Evolutionary conservation across 1,140 invertebrate species (phyloP), one percentile per base, ranked within the genome.

Genomic region (Hycleus phaleratus): DNA sequence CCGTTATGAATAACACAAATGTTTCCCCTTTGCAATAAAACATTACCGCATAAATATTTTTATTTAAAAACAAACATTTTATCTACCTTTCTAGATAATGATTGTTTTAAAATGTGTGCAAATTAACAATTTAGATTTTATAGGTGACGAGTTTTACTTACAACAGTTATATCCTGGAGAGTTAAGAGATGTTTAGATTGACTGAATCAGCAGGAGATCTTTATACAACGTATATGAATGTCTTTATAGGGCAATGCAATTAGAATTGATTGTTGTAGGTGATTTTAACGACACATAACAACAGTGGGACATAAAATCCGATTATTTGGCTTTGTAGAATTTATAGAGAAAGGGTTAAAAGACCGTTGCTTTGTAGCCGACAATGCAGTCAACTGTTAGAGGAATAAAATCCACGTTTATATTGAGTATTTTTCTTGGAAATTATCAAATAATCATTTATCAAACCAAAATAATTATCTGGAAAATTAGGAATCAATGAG

Each of bases 251-350:
- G 66, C 65, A 65, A 65, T 66, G 70, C 70, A 72, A 72, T 72
- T 71, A 72, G 67, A 71, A 72, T 68, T 70, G 70, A 72, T 72
- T 70, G 70, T 70, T 66, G 63, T 66, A 71, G 70, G 69, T 70
- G 70, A 71, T 71, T 72, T 70, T 70, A 68, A 65, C 58, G 60
- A 55, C 56, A 56, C 62, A 65, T 64, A 65, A 67, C 66, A 63
- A 62, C 63, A 59, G 59, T 52, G 44, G 56, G 61, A 65, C 67
- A 63, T 70, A 69, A 70, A 70, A 64, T 62, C 58, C 63, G 66
- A 65, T 63, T 66, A 69, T 69, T 66, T 61, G 60, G 64, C 62
- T 61, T 65, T 67, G 50, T 43, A 59, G 62, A 65, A 68, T 70
- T 70, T 70, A 70, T 62, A 58, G 42, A 46, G 55, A 56, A 56